These are phyloP conservation scores for Potamilus streckersoni DNA, from an alignment of 1,140 invertebrate species.

Conservation along the genomic window DNA sequence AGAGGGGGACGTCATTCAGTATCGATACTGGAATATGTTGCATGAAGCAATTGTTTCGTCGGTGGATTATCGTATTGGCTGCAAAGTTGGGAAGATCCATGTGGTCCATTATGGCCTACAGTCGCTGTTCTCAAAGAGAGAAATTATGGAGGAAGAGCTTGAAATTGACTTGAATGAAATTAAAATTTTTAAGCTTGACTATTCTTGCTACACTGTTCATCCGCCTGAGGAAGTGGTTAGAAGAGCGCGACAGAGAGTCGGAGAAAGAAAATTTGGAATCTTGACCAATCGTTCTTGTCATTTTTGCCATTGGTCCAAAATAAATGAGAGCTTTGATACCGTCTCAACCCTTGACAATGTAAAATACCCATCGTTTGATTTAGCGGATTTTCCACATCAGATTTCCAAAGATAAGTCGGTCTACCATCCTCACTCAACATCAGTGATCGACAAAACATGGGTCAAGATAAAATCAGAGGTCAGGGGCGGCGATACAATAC, in stretches of 20 bases:
- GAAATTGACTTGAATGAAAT: constrained; percentile 9
- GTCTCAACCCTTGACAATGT: no score
- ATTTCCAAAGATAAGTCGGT: not conserved
- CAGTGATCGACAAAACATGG: not conserved
- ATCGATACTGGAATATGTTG: not conserved
- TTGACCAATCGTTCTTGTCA: constrained; percentile 23
- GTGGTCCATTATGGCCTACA: constrained; percentile 13
- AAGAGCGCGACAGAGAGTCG: constrained; percentile 14
- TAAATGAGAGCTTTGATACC: constrained; percentile 4
- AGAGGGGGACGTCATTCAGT: constrained; percentile 12
- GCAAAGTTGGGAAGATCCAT: not conserved
- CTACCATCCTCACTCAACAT: not conserved
- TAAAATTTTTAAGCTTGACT: constrained; percentile 5
- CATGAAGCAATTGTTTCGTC: constrained; percentile 3
- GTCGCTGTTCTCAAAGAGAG: constrained; percentile 3
- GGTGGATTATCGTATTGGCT: not conserved
- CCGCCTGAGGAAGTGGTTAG: constrained; percentile 8
- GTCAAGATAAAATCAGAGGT: constrained; percentile 7
- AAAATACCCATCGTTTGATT: no score
- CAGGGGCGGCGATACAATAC: constrained; percentile 6
- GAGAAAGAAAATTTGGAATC: constrained; percentile 20
- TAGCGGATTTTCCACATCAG: not conserved
- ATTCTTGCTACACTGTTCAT: constrained; percentile 11
- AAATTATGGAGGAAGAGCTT: constrained; percentile 7
- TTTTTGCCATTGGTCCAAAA: constrained; percentile 28